Evolutionary conservation across 2,113 vertebrate species (phyloP), one percentile per base, ranked within the genome.

Genomic region (Epinephelus cyanopodus): DNA sequence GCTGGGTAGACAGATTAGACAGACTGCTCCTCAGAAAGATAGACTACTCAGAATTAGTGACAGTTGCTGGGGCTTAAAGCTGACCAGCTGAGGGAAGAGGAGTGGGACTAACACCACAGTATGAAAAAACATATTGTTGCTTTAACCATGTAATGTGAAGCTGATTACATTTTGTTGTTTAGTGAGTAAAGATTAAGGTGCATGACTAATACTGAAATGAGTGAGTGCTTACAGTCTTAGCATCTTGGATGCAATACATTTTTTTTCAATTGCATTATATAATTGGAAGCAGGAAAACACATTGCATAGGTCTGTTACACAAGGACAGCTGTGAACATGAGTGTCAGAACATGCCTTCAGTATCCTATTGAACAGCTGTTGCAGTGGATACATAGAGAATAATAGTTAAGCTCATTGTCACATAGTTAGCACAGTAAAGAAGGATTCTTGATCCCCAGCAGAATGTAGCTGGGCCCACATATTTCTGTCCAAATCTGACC

Each of bases 121-220:
- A 57, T 29, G 37, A 76, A 66, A 19, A 60, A 53, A 54, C 18
- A n/a, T 53, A 57, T 50, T 56, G 33, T 29, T 54, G 50, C 50
- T 75, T 62, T 47, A 50, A 53, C 69, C 33, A 25, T 69, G 65
- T 33, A 50, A 68, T 37, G 29, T 23, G n/a, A 54, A 23, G 42
- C 25, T 61, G 50, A 23, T 23, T 23, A 23, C 12, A 42, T 23
- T 64, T 23, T 3, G 6, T 64, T 9, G 2, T 37, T n/a, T 12
- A 25, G 48, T 12, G 21, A 56, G 4, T 39, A 12, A 18, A 42
- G 19, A 13, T 8, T 45, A 72, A 72, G 10, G 42, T 66, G 42
- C 3, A 12, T 19, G 39, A 61, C 64, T 48, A 60, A 48, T n/a
- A 29, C 18, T 29, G 11, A 27, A 72, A 21, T 17, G 3, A 17